Conservation (phyloP, 2,797 vertebrate genomes). For the Dallia pectoralis region DNA sequence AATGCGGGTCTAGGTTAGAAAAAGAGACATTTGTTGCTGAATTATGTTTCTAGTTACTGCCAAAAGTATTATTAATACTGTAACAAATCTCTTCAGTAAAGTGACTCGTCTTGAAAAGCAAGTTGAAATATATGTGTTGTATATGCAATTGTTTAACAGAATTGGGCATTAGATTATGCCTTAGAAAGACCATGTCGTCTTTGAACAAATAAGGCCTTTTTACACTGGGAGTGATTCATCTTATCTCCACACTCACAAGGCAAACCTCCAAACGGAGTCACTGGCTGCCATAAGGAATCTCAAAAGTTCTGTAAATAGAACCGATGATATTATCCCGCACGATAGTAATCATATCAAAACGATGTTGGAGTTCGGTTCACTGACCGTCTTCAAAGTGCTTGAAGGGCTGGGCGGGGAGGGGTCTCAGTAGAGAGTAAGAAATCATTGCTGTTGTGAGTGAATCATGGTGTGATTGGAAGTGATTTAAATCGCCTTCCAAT, state of each 20-base stretch:
- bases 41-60: too few species aligned
- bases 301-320: neutral
- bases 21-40: too few species aligned
- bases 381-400: conserved; percentile 52
- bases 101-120: neutral
- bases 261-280: neutral
- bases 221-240: neutral
- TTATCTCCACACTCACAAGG: neutral
- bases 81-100: neutral
- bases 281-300: too few species aligned
- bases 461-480: conserved; percentile 60
- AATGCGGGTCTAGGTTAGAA: too few species aligned
- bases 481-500: conserved; percentile 62
- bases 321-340: conserved; percentile 29
- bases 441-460: conserved; percentile 57
- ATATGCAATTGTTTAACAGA: neutral
- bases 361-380: conserved; percentile 37
- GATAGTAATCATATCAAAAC: conserved; percentile 22
- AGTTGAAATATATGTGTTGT: conserved; percentile 7
- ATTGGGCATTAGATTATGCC: neutral
- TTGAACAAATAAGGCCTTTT: neutral
- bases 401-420: conserved; percentile 39
- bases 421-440: conserved; percentile 39
- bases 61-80: neutral
- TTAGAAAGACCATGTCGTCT: neutral